Base-by-base conservation (phyloP, 2,797 vertebrate genomes). In the Zenarchopterus dispar region DNA sequence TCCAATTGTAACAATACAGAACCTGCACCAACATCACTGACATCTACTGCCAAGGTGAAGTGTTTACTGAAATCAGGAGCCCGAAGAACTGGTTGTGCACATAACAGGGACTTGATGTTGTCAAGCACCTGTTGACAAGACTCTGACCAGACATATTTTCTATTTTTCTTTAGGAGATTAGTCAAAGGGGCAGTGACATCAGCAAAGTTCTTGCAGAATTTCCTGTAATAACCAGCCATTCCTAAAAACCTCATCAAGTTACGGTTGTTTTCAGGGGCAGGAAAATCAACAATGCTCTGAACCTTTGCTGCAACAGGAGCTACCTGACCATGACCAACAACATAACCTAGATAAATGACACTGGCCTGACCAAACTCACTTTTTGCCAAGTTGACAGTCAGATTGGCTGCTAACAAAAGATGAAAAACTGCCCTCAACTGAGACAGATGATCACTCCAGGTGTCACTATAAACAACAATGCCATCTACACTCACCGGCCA, bases 331-430 rank as follows among this genome's bases (percentile, higher is more conserved):
- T n/a, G 5, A 0, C 56, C 28, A 13, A 58, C 18, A 15, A 6
- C 18, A 17, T 21, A 16, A 19, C 44, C 45, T 13, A 58, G 16
- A 5, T 47, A 47, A 11, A 9, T 47, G 15, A 58, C 44, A 58
- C 43, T 36, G 31, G 44, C 28, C 26, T n/a, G 16, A 22, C 1
- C 45, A 47, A 58, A 58, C 9, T 58, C 56, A 8, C 44, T 47
- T 36, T 24, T 53, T 11, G 49, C 26, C 3, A 31, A 9, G 7
- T 53, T 53, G 1, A 53, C n/a, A 6, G 18, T 39, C 16, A n/a
- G 28, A 8, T 46, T 36, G 13, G 33, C 31, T 16, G n/a, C 26
- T 11, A 19, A 11, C 44, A 58, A 33, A 11, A 18, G 16, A 2
- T 22, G 19, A 36, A 58, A 58, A 44, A 47, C 4, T 6, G 1